These are phyloP conservation scores for Eleginops maclovinus DNA, from an alignment of 2,113 vertebrate genomes.

Conservation along the genomic window DNA sequence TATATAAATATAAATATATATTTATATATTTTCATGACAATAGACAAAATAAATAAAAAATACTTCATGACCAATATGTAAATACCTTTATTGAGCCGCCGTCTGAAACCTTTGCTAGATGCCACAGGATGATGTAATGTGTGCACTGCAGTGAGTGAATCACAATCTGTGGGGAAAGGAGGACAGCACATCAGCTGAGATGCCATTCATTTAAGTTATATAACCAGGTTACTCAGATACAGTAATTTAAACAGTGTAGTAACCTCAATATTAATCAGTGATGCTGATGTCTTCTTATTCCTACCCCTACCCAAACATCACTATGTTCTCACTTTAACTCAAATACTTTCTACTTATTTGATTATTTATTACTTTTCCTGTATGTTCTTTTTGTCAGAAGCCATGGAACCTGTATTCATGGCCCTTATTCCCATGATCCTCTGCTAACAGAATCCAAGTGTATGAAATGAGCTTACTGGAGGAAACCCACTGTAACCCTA, in stretches of 20 bases:
- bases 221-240: background rate
- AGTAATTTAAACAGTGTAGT: too few relatives aligned
- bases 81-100: constrained; percentile 92
- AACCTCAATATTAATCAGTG: background rate
- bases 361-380: background rate
- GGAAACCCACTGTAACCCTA: background rate
- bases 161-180: constrained; percentile 88
- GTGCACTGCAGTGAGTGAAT: constrained; percentile 97
- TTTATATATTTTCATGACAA: too few relatives aligned
- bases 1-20: too few relatives aligned
- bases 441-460: background rate
- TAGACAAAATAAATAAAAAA: too few relatives aligned
- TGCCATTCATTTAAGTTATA: background rate
- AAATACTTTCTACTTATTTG: too few relatives aligned
- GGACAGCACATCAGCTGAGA: constrained; percentile 2
- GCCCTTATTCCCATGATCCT: background rate
- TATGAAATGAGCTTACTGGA: background rate
- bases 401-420: too few relatives aligned
- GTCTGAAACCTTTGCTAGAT: constrained; percentile 94
- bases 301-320: background rate
- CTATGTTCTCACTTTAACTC: background rate
- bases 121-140: constrained; percentile 97
- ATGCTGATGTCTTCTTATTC: background rate
- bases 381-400: background rate
- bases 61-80: background rate